phyloP scores from a whole-genome alignment of 2,113 vertebrate genomes.

The Cryptomyrus ogoouensis region DNA sequence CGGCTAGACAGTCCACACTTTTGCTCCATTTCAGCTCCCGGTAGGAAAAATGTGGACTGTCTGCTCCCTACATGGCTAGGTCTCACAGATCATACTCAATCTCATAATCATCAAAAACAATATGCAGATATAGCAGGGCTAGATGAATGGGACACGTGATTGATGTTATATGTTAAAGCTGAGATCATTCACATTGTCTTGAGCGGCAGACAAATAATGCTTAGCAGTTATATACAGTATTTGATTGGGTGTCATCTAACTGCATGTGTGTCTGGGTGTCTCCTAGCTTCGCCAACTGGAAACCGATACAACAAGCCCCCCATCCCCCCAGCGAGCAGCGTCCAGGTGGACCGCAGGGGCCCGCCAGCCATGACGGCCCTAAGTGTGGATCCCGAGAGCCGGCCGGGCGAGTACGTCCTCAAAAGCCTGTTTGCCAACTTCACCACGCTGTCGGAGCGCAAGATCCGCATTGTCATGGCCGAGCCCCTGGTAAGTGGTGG shows the following conservation, averaged over 20 bases:
- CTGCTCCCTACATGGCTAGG: not conserved
- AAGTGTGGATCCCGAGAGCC: constrained; percentile 92
- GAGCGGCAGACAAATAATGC: not conserved
- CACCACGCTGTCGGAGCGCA: constrained; percentile 87
- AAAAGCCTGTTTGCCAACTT: constrained; percentile 98
- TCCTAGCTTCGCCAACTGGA: constrained; percentile 86
- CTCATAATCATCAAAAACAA: not conserved
- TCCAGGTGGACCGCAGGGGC: constrained; percentile 79
- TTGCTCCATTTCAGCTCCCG: not conserved
- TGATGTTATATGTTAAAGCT: not conserved
- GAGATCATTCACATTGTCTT: not conserved
- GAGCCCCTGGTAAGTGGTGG: constrained; percentile 81
- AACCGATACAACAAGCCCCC: constrained; percentile 84
- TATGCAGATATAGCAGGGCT: not conserved
- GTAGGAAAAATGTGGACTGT: not conserved
- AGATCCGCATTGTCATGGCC: constrained; percentile 98
- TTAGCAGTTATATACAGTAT: not conserved
- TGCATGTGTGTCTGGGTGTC: constrained; percentile 19
- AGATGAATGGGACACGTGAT: not conserved
- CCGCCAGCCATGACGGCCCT: constrained; percentile 86
- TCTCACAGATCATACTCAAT: not conserved
- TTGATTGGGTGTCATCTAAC: not conserved
- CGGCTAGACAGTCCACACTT: not conserved
- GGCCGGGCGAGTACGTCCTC: constrained; percentile 95
- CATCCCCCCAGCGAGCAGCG: constrained; percentile 69